A percentile compares a stretch with the other conserved stretches of the same genome.
These are phyloP conservation scores for Pteria penguin DNA, from an alignment of 2,888 invertebrate genomes.

Conservation along the genomic window DNA sequence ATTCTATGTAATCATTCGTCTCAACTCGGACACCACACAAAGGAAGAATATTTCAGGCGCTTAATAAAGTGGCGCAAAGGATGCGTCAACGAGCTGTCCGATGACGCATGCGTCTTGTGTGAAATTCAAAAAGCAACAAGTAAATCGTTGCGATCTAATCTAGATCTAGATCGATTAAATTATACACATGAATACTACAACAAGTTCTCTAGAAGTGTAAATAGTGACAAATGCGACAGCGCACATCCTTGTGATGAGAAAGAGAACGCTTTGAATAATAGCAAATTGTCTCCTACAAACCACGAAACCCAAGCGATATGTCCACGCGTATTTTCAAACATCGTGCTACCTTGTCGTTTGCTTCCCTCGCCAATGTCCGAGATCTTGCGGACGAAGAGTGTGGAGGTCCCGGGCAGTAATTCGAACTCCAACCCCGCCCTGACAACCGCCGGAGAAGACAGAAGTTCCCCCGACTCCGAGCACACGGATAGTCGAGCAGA, in stretches of 20 bases:
- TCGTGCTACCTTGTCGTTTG: constrained; percentile 11
- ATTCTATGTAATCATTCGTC: constrained; percentile 34
- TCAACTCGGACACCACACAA: constrained; percentile 20
- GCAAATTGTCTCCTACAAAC: background rate
- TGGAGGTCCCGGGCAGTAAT: background rate
- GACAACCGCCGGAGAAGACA: background rate
- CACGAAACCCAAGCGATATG: no score
- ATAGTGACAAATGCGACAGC: background rate
- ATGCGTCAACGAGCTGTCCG: constrained; percentile 5
- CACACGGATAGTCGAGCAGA: constrained; percentile 11
- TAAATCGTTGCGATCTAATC: background rate
- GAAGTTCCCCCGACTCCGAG: constrained; percentile 8
- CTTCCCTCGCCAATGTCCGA: background rate
- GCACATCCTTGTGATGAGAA: background rate
- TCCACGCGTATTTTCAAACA: constrained; percentile 1
- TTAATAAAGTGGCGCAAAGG: constrained; percentile 34
- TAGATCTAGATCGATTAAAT: constrained; percentile 5
- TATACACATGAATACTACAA: constrained; percentile 29
- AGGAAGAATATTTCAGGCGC: constrained; percentile 28
- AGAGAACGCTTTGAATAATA: background rate
- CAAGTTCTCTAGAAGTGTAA: background rate
- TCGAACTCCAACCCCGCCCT: background rate
- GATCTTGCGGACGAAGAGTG: background rate
- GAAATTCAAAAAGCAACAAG: constrained; percentile 17
- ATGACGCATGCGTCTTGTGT: constrained; percentile 10